A percentile compares a stretch with the other conserved stretches of the same genome.
Evolutionary conservation across 2,888 invertebrate species (phyloP).

Genomic region (Troilus luridus): DNA sequence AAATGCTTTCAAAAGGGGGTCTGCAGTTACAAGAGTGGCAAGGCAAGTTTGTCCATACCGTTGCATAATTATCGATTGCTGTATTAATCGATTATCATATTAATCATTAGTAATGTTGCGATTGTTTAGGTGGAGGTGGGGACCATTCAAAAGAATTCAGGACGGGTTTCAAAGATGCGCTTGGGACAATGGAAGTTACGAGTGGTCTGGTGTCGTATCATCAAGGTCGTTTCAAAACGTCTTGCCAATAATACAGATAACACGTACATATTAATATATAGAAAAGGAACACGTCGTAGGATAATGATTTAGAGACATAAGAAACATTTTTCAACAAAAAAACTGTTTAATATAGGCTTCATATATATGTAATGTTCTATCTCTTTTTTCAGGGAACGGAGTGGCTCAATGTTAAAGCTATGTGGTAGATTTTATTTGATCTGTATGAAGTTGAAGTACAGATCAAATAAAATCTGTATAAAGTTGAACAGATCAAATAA

Average conservation of each 20-base stretch:
- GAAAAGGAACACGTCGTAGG: no score
- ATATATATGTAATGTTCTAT: no score
- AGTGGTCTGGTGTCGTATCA: not conserved
- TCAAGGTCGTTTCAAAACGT: constrained; percentile 26
- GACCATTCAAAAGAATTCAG: constrained; percentile 29
- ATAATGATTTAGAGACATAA: no score
- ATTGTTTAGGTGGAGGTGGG: not conserved
- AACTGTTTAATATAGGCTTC: no score
- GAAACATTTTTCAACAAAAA: no score
- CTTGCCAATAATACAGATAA: not conserved
- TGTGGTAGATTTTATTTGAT: no score
- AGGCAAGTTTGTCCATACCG: not conserved
- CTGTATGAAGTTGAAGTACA: no score
- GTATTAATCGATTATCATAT: not conserved
- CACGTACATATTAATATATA: no score
- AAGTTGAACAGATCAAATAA: no score
- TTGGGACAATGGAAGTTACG: not conserved
- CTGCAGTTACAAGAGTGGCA: not conserved
- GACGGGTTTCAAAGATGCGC: constrained; percentile 18
- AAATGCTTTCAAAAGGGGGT: not conserved
- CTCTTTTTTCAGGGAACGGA: no score
- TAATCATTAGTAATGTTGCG: constrained; percentile 40
- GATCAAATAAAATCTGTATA: no score
- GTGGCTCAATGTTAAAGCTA: no score
- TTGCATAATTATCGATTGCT: not conserved